Base-by-base conservation (phyloP, 2,888 invertebrate species). In the Sinotaia quadrata region DNA sequence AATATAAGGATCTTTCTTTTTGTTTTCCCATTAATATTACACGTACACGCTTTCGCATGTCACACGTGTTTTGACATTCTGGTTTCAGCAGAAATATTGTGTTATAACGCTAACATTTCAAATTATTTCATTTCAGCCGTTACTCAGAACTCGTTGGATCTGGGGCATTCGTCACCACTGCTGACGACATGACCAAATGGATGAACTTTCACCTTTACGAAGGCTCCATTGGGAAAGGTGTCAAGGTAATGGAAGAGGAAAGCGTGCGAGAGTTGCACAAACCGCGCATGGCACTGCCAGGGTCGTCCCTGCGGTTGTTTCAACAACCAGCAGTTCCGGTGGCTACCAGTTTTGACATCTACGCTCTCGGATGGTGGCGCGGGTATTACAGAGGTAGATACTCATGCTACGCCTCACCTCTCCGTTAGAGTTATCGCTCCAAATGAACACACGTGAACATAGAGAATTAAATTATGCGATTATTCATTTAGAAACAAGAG, bases 361-460 rank as follows among this genome's bases (percentile, higher is more conserved):
- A 86, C 68, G 84, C 77, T 1, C 65, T 86, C 12, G 87, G 85
- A 4, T 87, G 85, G 83, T 78, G 78, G 57, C 58, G 69, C 4
- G 87, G 87, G 2, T 81, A 77, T 37, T 87, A 86, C 65, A 78
- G 85, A 79, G 87, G 87, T 86, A 71, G 29, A n/a, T 8, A 52
- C 5, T 27, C 27, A 10, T n/a, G n/a, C n/a, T n/a, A n/a, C n/a
- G n/a, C n/a, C n/a, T n/a, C n/a, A n/a, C n/a, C n/a, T n/a, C n/a
- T n/a, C n/a, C n/a, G n/a, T n/a, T n/a, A n/a, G n/a, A n/a, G n/a
- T n/a, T n/a, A n/a, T n/a, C n/a, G n/a, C n/a, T n/a, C n/a, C n/a
- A n/a, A n/a, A n/a, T n/a, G n/a, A n/a, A n/a, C n/a, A n/a, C n/a
- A n/a, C n/a, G n/a, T n/a, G n/a, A n/a, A n/a, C n/a, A n/a, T n/a